Evolutionary conservation across 64 coral and sea anemone species (phyloP).

Genomic region (Stichodactyla mertensii): DNA sequence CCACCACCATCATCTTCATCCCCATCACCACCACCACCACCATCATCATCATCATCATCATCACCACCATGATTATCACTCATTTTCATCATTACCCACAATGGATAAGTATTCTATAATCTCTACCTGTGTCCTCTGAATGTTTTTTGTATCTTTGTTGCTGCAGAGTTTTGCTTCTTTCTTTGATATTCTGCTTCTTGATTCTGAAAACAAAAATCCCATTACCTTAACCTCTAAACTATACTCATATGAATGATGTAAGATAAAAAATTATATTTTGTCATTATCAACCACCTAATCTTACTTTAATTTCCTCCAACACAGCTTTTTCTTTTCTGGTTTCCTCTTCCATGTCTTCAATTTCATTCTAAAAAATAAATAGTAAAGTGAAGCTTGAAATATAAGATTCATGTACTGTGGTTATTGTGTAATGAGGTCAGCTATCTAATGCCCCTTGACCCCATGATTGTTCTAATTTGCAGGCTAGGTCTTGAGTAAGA

Average conservation of each 20-base stretch:
- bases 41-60: not conserved
- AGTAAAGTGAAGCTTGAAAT: not conserved
- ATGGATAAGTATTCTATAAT: not conserved
- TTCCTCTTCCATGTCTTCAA: slow-evolving; percentile 72
- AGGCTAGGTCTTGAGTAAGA: too few species aligned
- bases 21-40: not conserved
- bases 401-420: too few species aligned
- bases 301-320: slow-evolving; percentile 57
- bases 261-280: not conserved
- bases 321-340: slow-evolving; percentile 41
- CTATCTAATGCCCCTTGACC: too few species aligned
- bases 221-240: not conserved
- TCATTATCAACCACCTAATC: not conserved
- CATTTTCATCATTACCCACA: not conserved
- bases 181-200: slow-evolving; percentile 71
- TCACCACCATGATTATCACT: not conserved
- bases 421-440: too few species aligned
- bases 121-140: slow-evolving; percentile 64
- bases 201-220: slow-evolving; percentile 15
- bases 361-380: slow-evolving; percentile 30
- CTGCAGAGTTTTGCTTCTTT: slow-evolving; percentile 46
- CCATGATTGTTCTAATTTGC: not conserved
- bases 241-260: not conserved
- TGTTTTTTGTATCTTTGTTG: slow-evolving; percentile 59
- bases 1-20: not conserved